These are phyloP conservation scores for Phaetusa simplex DNA, from an alignment of 2,113 vertebrate genomes.

Conservation along the genomic window DNA sequence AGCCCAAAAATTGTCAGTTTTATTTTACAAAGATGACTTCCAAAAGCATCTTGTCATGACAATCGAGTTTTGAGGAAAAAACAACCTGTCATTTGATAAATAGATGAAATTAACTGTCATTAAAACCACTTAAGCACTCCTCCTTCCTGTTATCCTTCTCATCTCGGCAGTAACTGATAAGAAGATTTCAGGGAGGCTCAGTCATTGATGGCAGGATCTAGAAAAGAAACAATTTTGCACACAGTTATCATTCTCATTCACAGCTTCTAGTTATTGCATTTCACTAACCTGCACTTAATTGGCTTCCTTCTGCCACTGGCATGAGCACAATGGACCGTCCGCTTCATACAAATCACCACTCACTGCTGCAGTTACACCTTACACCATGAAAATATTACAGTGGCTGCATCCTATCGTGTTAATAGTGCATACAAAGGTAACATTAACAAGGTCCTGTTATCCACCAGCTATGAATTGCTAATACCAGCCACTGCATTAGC, in stretches of 20 bases:
- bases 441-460: neutral
- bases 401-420: neutral
- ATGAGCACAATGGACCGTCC: neutral
- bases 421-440: neutral
- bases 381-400: neutral
- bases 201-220: slow-evolving; percentile 49
- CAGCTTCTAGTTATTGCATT: neutral
- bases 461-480: neutral
- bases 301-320: neutral
- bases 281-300: neutral
- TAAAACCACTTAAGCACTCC: slow-evolving; percentile 24
- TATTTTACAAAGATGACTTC: slow-evolving; percentile 42
- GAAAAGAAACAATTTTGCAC: slow-evolving; percentile 51
- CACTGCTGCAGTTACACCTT: neutral
- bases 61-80: neutral
- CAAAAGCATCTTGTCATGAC: slow-evolving; percentile 24
- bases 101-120: slow-evolving; percentile 18
- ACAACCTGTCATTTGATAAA: slow-evolving; percentile 27
- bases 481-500: neutral
- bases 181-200: slow-evolving; percentile 43
- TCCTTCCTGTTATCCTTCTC: slow-evolving; percentile 34
- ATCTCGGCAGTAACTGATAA: slow-evolving; percentile 39
- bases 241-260: slow-evolving; percentile 14
- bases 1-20: slow-evolving; percentile 36
- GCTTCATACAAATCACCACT: neutral